Conservation (phyloP, 2,113 vertebrate species). For the Alexandromys fortis region DNA sequence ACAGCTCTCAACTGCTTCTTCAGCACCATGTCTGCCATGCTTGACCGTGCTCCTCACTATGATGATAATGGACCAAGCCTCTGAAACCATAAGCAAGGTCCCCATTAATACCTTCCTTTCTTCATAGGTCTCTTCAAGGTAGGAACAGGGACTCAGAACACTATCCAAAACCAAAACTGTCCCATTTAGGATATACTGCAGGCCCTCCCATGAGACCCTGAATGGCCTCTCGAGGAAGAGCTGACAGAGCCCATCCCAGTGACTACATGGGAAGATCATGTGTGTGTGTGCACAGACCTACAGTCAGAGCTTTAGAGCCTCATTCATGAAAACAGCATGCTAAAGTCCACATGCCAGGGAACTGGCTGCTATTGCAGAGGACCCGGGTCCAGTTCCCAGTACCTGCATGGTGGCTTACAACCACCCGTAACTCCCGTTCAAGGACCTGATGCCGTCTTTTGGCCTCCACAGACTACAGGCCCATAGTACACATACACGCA, state of each 20-base stretch:
- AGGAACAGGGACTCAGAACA: not conserved
- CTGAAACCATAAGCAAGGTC: not conserved
- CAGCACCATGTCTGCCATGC: not conserved
- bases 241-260: not conserved
- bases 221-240: not conserved
- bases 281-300: not conserved
- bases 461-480: not conserved
- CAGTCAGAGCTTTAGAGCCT: not conserved
- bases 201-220: not conserved
- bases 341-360: not conserved
- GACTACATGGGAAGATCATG: not conserved
- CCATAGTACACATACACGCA: not conserved
- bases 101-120: not conserved
- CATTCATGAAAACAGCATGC: not conserved
- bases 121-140: not conserved
- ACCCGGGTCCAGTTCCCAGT: not conserved
- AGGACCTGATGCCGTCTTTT: not conserved
- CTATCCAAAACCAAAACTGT: not conserved
- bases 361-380: not conserved
- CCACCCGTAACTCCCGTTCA: not conserved
- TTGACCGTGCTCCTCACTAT: not conserved
- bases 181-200: not conserved
- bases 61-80: not conserved
- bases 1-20: not conserved
- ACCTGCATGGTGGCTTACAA: not conserved